Conservation (phyloP, 2,797 vertebrate species). For the Lindbergichthys nudifrons region DNA sequence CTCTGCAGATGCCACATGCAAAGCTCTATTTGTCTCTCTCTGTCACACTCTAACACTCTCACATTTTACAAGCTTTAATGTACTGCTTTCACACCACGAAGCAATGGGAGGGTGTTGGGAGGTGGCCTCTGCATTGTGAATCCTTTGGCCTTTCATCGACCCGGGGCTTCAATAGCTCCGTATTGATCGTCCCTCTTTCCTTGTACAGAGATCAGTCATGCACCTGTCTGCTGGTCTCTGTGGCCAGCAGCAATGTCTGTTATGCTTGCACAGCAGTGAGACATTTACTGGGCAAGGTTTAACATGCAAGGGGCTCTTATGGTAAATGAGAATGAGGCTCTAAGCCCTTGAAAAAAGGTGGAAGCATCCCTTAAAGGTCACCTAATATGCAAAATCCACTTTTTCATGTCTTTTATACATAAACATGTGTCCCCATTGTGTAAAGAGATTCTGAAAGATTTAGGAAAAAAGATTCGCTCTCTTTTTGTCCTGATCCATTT, state of each 20-base stretch:
- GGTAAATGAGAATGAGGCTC: conserved; percentile 26
- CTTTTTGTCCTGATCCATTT: too few relatives aligned
- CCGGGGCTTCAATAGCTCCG: conserved; percentile 56
- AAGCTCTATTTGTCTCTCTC: conserved; percentile 14
- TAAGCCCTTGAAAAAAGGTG: conserved; percentile 35
- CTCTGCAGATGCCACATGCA: conserved; percentile 24
- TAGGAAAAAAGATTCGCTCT: too few relatives aligned
- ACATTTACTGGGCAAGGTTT: conserved; percentile 27
- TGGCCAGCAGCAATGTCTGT: conserved; percentile 12
- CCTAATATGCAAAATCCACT: too few relatives aligned
- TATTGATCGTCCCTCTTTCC: conserved; percentile 70
- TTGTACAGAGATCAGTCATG: conserved; percentile 68
- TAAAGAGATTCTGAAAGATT: too few relatives aligned
- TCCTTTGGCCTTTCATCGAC: conserved; percentile 71
- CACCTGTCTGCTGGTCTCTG: conserved; percentile 48
- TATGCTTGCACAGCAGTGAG: conserved; percentile 18
- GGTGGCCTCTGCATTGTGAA: conserved; percentile 62
- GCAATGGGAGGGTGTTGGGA: conserved; percentile 35
- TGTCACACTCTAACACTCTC: conserved; percentile 14
- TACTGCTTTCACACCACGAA: conserved; percentile 42
- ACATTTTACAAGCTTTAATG: conserved; percentile 51
- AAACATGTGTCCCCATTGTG: too few relatives aligned
- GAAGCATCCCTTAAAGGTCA: conserved; percentile 18
- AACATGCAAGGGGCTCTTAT: conserved; percentile 20
- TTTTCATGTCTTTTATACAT: too few relatives aligned